Evolutionary conservation across 1,140 invertebrate genomes (phyloP).

Genomic region (Dinoponera quadriceps): DNA sequence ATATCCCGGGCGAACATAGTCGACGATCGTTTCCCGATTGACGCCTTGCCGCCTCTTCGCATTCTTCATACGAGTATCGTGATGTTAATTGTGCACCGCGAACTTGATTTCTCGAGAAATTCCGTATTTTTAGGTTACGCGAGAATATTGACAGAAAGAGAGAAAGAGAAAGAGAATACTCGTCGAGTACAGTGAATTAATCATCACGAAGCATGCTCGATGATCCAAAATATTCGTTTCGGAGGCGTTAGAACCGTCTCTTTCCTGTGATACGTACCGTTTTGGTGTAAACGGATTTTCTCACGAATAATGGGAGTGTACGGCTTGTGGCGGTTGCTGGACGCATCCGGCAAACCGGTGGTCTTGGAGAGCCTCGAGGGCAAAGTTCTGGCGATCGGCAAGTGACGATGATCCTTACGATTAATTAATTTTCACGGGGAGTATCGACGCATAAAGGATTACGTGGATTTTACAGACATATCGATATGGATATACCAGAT

Average conservation of each 20-base stretch:
- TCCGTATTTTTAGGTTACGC: slow-evolving; percentile 45
- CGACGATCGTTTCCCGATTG: too few relatives aligned
- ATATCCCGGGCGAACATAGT: too few relatives aligned
- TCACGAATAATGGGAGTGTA: slow-evolving; percentile 95
- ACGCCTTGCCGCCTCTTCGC: too few relatives aligned
- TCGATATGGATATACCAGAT: slow-evolving; percentile 99
- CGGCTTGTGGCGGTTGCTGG: slow-evolving; percentile 96
- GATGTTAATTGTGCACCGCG: too few relatives aligned
- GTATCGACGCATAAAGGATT: not conserved
- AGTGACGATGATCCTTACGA: slow-evolving; percentile 12
- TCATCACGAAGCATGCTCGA: not conserved
- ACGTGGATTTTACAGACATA: slow-evolving; percentile 90
- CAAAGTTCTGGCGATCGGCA: slow-evolving; percentile 98
- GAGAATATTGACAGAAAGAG: not conserved
- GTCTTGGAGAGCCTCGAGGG: slow-evolving; percentile 97
- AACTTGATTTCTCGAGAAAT: not conserved
- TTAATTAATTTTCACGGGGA: slow-evolving; percentile 75
- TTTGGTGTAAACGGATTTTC: too few relatives aligned
- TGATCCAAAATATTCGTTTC: not conserved
- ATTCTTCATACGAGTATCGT: too few relatives aligned
- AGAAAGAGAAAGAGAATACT: too few relatives aligned
- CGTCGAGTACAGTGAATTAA: too few relatives aligned
- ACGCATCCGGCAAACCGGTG: slow-evolving; percentile 96
- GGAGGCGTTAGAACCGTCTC: not conserved
- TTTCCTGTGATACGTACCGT: too few relatives aligned